Evolutionary conservation across 2,888 invertebrate species (phyloP), one percentile per base, ranked within the genome.

Genomic region (Leucophenga maculata): DNA sequence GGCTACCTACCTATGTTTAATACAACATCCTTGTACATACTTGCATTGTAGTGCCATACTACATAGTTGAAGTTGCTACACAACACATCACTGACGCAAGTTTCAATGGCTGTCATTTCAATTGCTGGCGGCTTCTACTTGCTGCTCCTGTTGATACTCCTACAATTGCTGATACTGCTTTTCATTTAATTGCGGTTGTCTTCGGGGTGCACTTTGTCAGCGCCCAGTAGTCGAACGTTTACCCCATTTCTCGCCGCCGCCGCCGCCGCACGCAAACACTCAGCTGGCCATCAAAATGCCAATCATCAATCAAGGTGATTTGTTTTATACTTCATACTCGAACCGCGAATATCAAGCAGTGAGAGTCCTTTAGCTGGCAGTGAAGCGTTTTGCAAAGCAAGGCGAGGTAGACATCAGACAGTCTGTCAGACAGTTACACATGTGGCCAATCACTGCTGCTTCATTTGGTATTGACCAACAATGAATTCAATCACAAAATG

Each of bases 221-320:
- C 31, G 39, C 16, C 60, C 44, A 60, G 26, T 18, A 60, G 32
- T 11, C n/a, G 44, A 6, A 55, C 65, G 60, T 64, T 11, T 22
- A 46, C 55, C 2, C 55, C 39, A 64, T 57, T 52, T 52, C 62
- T 48, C 64, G 20, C 54, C n/a, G 2, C 13, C 1, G 46, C 6
- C 60, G 65, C 67, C 67, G 8, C 14, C 55, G 44, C 20, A 68
- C 52, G 46, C 68, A 26, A 68, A 64, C 68, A 32, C 44, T 44
- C 74, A 71, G 60, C 73, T 75, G 78, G 70, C 70, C 77, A 78
- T 77, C 79, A 78, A 75, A 84, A 82, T 84, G 83, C 80, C 84
- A 86, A 85, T 85, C 86, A 86, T 86, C 85, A 86, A 86, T 86
- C 86, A 86, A 84, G 79, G 85, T 86, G 86, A 86, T 86, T 86